These are phyloP conservation scores for Emmelina monodactyla DNA, from an alignment of 2,888 invertebrate species.

Conservation along the genomic window DNA sequence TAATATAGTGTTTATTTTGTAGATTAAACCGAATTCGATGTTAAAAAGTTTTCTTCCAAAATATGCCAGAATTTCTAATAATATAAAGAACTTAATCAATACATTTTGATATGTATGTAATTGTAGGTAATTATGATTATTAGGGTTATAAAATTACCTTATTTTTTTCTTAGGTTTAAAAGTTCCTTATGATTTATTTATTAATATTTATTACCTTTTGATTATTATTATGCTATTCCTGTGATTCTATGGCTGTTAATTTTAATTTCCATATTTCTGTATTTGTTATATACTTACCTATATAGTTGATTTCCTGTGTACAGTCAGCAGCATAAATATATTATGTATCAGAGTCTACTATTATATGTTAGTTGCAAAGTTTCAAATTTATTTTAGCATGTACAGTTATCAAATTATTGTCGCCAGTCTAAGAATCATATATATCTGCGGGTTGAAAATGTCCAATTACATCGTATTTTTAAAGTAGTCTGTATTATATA, in stretches of 20 bases:
- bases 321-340: no score
- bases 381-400: no score
- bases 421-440: no score
- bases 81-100: constrained; percentile 26
- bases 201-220: constrained; percentile 3
- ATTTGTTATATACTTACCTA: constrained; percentile 34
- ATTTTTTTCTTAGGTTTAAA: constrained; percentile 13
- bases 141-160: constrained; percentile 17
- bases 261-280: constrained; percentile 27
- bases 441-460: no score
- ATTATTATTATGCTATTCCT: constrained; percentile 13
- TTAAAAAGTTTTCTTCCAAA: constrained; percentile 54
- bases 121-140: constrained; percentile 4
- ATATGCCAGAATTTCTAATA: constrained; percentile 52
- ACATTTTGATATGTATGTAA: constrained; percentile 21
- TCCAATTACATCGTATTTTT: no score
- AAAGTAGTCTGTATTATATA: no score
- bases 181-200: constrained; percentile 2
- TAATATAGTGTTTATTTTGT: constrained; percentile 23
- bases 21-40: constrained; percentile 51
- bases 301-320: neutral
- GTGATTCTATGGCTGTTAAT: constrained; percentile 20
- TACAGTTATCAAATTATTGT: no score
- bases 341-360: no score
- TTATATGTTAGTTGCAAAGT: no score